phyloP scores from a whole-genome alignment of 2,888 invertebrate genomes.

The Ophioninae sp. region DNA sequence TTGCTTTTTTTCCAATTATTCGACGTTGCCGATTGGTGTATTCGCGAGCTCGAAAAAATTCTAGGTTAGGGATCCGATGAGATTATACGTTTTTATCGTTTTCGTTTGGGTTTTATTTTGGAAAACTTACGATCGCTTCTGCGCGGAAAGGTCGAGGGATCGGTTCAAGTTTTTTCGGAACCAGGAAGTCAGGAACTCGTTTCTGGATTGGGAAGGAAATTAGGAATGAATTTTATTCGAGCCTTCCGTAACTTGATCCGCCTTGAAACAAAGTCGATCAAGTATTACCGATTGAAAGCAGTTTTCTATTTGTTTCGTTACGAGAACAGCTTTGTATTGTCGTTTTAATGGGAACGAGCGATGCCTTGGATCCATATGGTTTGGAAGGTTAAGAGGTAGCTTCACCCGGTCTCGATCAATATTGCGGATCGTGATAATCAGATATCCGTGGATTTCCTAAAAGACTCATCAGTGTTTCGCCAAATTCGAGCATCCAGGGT shows the following conservation, averaged over 20 bases:
- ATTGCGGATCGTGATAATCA: too few relatives aligned
- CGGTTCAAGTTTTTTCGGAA: constrained; percentile 60
- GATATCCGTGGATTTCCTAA: too few relatives aligned
- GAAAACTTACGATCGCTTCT: constrained; percentile 60
- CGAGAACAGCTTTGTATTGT: too few relatives aligned
- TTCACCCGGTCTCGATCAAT: too few relatives aligned
- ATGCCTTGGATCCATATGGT: too few relatives aligned
- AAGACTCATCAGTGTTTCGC: too few relatives aligned
- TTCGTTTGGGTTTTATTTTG: constrained; percentile 19
- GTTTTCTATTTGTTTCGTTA: too few relatives aligned
- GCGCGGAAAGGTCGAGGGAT: constrained; percentile 42
- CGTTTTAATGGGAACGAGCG: too few relatives aligned
- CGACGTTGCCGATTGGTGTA: background rate
- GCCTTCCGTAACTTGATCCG: background rate
- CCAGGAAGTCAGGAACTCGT: constrained; percentile 52
- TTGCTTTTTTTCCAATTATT: constrained; percentile 6
- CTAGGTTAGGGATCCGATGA: background rate
- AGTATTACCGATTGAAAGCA: background rate
- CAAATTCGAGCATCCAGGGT: too few relatives aligned
- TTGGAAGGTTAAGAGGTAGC: too few relatives aligned
- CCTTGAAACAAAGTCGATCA: background rate
- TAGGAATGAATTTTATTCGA: background rate
- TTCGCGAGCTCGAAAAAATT: background rate
- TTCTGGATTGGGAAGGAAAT: constrained; percentile 47
- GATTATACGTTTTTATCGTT: background rate